phyloP scores from a whole-genome alignment of 2,797 vertebrate species.

The Novumbra hubbsi region DNA sequence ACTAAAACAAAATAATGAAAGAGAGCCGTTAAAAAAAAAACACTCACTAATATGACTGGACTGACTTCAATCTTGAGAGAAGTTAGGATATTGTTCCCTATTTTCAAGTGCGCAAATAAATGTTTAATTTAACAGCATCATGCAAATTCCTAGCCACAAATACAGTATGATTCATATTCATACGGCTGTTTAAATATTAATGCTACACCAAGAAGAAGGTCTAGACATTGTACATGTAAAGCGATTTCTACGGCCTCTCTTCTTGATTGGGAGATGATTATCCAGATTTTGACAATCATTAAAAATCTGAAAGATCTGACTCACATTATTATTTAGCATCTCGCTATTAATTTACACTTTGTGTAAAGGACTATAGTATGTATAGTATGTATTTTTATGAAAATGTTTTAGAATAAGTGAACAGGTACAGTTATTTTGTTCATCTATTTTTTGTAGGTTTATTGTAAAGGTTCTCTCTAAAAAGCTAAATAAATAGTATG shows the following conservation, averaged over 20 bases:
- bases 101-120: slow-evolving; percentile 54
- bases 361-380: no score
- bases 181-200: slow-evolving; percentile 61
- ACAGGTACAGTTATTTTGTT: not conserved
- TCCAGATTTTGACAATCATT: not conserved
- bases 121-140: slow-evolving; percentile 64
- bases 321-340: not conserved
- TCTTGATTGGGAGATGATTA: not conserved
- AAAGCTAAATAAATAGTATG: not conserved
- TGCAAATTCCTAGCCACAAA: slow-evolving; percentile 56
- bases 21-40: slow-evolving; percentile 16
- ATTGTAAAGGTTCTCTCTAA: not conserved
- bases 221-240: slow-evolving; percentile 36
- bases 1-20: no score
- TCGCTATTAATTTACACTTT: not conserved
- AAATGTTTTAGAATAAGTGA: not conserved
- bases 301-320: not conserved
- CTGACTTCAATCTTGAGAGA: slow-evolving; percentile 57
- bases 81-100: slow-evolving; percentile 58
- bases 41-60: slow-evolving; percentile 59
- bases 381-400: no score
- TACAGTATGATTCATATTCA: slow-evolving; percentile 54
- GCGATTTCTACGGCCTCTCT: slow-evolving; percentile 26
- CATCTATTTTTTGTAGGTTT: not conserved
- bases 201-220: slow-evolving; percentile 46